Evolutionary conservation across 2,888 invertebrate species (phyloP).

Genomic region (Sinopyrophorus schimmeli): DNA sequence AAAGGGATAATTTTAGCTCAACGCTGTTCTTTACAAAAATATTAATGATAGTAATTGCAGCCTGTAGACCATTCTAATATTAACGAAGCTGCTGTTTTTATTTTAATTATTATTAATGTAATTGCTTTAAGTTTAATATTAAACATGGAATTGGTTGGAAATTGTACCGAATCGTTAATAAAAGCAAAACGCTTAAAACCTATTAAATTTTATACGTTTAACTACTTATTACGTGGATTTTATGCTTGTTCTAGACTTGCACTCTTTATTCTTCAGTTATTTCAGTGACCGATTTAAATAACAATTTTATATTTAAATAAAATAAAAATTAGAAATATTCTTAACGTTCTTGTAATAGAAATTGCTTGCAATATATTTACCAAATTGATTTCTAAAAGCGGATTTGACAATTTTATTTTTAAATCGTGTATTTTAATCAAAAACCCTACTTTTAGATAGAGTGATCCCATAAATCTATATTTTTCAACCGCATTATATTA

Average conservation of each 20-base stretch:
- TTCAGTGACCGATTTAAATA: no score
- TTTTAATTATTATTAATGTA: constrained; percentile 30
- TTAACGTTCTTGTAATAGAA: no score
- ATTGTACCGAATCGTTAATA: constrained; percentile 8
- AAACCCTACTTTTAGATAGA: no score
- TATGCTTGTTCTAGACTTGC: background rate
- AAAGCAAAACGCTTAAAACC: constrained; percentile 12
- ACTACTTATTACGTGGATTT: constrained; percentile 1
- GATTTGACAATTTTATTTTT: no score
- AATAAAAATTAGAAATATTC: no score
- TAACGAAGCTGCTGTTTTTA: constrained; percentile 29
- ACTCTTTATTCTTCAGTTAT: no score
- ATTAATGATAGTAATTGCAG: constrained; percentile 37
- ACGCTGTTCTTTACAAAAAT: constrained; percentile 39
- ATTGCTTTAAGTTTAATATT: constrained; percentile 29
- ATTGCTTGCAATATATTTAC: no score
- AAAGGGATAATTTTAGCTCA: constrained; percentile 41
- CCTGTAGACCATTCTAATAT: constrained; percentile 29
- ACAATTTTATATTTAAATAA: no score
- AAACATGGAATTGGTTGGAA: constrained; percentile 23
- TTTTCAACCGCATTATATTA: no score
- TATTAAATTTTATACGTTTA: constrained; percentile 13
- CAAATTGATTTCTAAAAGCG: no score
- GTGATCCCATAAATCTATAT: no score
- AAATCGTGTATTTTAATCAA: no score